Evolutionary conservation across 2,797 vertebrate genomes (phyloP), one percentile per base, ranked within the genome.

Genomic region (Artibeus jamaicensis): DNA sequence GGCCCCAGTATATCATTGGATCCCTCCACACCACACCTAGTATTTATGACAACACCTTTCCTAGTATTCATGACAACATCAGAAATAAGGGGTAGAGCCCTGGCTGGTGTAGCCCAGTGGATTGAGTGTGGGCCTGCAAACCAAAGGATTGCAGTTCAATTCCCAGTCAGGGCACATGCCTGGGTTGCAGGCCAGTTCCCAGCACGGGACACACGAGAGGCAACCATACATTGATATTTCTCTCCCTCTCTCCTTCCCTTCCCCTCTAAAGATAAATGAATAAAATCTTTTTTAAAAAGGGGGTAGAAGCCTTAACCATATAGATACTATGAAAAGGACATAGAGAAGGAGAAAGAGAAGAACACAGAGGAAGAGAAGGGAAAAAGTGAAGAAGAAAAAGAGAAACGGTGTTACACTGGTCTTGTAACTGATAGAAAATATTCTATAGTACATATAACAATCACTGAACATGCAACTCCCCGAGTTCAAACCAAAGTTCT

Each of bases 371-470:
- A 78, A 57, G 62, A 79, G 18, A 48, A 12, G 55, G 34, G 44
- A 57, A 71, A 21, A 3, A n/a, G 26, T 11, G 24, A 21, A 12
- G 10, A 74, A 81, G 3, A 10, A 50, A 59, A 59, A 19, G 29
- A 67, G 55, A 19, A 55, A 34, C 1, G 48, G 2, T 34, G 12
- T 65, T 46, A 7, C 11, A 10, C 62, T 44, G 84, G 15, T 59
- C 73, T 62, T 18, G 6, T 42, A 48, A 55, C 24, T 32, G 39
- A 70, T 16, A 74, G 70, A 73, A 86, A 79, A 78, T 37, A 29
- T 57, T 74, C 2, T 22, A 2, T 0, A 42, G 15, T 6, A 14
- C 29, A 1, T 44, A 9, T 18, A 48, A 37, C 50, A 37, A 2
- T 50, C 24, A 65, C 29, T 42, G 70, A 9, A 9, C 16, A 32